These are phyloP conservation scores for Cheilosia impressa DNA, from an alignment of 2,888 invertebrate genomes.

Conservation along the genomic window DNA sequence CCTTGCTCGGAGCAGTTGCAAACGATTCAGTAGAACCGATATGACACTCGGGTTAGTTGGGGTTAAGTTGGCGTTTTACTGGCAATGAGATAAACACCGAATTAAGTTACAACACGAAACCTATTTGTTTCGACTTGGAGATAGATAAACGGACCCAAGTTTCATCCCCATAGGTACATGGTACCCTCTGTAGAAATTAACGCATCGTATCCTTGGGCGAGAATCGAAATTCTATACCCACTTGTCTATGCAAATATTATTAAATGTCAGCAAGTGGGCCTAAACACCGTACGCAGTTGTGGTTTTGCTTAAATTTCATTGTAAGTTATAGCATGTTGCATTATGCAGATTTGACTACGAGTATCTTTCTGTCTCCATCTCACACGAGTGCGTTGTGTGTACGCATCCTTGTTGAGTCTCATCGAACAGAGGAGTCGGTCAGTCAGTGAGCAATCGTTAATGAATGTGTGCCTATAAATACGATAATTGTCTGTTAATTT, in stretches of 20 bases:
- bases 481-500: constrained; percentile 77
- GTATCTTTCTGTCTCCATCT: background rate
- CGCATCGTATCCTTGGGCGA: constrained; percentile 36
- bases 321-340: constrained; percentile 56
- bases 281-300: constrained; percentile 1
- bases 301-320: constrained; percentile 18
- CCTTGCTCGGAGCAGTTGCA: constrained; percentile 40
- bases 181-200: constrained; percentile 17
- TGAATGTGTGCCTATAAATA: constrained; percentile 75
- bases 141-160: background rate
- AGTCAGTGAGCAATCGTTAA: constrained; percentile 47
- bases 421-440: constrained; percentile 42
- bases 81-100: background rate
- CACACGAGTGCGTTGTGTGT: background rate
- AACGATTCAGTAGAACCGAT: constrained; percentile 42
- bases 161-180: background rate
- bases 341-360: constrained; percentile 50
- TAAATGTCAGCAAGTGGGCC: constrained; percentile 36
- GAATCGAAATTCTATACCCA: constrained; percentile 41
- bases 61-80: constrained; percentile 34
- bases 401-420: constrained; percentile 51
- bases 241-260: constrained; percentile 66
- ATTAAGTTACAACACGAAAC: constrained; percentile 15
- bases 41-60: constrained; percentile 24
- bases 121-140: background rate